phyloP scores from a whole-genome alignment of 2,888 invertebrate species.

The Microplitis manilae region DNA sequence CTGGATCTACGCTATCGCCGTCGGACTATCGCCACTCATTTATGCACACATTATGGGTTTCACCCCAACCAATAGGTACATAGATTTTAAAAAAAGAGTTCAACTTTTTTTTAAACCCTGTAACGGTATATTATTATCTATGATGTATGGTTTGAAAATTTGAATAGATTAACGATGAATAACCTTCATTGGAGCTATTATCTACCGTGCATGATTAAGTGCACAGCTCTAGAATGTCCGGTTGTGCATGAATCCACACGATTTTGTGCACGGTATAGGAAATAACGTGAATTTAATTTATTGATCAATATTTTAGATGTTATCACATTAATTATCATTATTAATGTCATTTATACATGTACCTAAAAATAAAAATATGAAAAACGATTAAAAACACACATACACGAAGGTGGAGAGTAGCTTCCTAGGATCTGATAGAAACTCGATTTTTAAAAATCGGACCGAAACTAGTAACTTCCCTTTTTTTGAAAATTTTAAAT shows the following conservation, averaged over 20 bases:
- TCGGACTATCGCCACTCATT: slow-evolving; percentile 75
- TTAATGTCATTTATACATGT: background rate
- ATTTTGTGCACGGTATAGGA: background rate
- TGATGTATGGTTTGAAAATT: background rate
- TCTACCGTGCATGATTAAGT: background rate
- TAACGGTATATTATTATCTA: background rate
- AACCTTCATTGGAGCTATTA: slow-evolving; percentile 3
- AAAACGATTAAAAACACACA: too few relatives aligned
- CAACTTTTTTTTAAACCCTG: background rate
- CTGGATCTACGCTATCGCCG: slow-evolving; percentile 75
- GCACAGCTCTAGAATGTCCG: background rate
- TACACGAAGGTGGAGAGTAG: too few relatives aligned
- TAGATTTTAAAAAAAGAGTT: background rate
- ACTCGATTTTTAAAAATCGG: too few relatives aligned
- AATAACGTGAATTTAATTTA: background rate
- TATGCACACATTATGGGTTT: slow-evolving; percentile 70
- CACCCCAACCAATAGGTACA: slow-evolving; percentile 60
- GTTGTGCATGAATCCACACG: background rate
- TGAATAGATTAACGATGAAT: background rate
- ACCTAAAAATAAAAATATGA: background rate
- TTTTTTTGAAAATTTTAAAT: too few relatives aligned
- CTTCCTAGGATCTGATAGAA: too few relatives aligned
- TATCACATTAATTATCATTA: background rate
- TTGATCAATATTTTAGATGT: background rate
- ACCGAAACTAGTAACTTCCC: too few relatives aligned